Evolutionary conservation across 2,113 vertebrate species (phyloP).

Genomic region (Corythoichthys intestinalis): DNA sequence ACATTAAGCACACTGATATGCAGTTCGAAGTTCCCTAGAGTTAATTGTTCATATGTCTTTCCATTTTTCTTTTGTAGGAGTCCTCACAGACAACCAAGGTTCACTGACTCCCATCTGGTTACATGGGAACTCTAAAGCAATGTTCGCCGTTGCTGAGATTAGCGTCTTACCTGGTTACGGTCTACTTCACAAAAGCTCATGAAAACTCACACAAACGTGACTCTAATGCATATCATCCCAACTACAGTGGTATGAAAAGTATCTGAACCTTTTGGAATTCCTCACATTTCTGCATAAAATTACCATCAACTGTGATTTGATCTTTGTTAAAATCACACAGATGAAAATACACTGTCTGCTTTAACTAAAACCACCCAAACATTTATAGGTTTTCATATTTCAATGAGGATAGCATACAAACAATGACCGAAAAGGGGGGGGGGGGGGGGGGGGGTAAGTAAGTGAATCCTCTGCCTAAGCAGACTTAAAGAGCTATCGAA

Average conservation of each 20-base stretch:
- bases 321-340: too few species aligned
- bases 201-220: conserved; percentile 16
- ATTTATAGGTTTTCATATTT: too few species aligned
- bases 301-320: too few species aligned
- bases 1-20: neutral
- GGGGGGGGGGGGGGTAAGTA: too few species aligned
- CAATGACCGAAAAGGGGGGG: too few species aligned
- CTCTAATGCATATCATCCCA: conserved; percentile 33
- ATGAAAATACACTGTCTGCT: too few species aligned
- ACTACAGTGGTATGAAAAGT: neutral
- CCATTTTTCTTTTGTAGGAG: conserved; percentile 26
- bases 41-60: conserved; percentile 12
- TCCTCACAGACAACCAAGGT: conserved; percentile 33
- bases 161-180: conserved; percentile 61
- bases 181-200: conserved; percentile 48
- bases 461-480: too few species aligned
- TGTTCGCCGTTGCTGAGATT: conserved; percentile 64
- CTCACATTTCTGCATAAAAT: too few species aligned
- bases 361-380: too few species aligned
- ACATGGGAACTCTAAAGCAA: conserved; percentile 61
- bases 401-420: too few species aligned
- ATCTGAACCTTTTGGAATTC: too few species aligned
- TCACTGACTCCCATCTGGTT: conserved; percentile 60
- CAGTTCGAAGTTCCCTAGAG: conserved; percentile 4
- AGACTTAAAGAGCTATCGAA: too few species aligned